phyloP scores from a whole-genome alignment of 2,113 vertebrate species.

The Limanda limanda region DNA sequence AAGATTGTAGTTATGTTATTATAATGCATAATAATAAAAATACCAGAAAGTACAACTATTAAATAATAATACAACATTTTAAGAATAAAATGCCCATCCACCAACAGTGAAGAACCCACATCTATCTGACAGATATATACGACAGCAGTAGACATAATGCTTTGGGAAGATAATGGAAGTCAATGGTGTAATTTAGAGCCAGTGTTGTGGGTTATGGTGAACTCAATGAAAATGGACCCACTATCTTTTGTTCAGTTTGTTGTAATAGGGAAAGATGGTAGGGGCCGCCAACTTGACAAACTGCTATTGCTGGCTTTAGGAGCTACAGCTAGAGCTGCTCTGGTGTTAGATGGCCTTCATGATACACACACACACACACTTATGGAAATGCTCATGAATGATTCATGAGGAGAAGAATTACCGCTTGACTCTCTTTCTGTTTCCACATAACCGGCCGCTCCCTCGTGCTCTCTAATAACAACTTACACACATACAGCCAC shows the following conservation, averaged over 20 bases:
- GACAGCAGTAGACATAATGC: no score
- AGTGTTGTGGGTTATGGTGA: background rate
- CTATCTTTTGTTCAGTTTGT: background rate
- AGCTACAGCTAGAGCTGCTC: constrained; percentile 19
- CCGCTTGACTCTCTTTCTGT: constrained; percentile 42
- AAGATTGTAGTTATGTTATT: no score
- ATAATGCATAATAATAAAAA: no score
- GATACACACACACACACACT: constrained; percentile 10
- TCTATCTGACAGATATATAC: no score
- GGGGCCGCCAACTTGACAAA: constrained; percentile 11
- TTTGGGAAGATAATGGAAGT: no score
- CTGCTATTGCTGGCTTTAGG: constrained; percentile 10
- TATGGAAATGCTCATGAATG: constrained; percentile 45
- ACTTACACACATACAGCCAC: constrained; percentile 10
- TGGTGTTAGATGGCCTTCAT: background rate
- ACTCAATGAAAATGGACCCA: constrained; percentile 1
- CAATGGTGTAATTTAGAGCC: background rate
- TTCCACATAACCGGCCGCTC: constrained; percentile 49
- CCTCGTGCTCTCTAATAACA: constrained; percentile 42
- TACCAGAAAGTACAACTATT: no score
- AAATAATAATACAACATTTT: no score
- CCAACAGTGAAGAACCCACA: no score
- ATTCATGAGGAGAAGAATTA: constrained; percentile 61
- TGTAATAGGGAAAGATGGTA: background rate
- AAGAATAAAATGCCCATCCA: no score